Percentiles rank a stretch among this genome's conserved stretches.
Evolutionary conservation across 2,888 invertebrate genomes (phyloP).

Genomic region (Norana najaformis): DNA sequence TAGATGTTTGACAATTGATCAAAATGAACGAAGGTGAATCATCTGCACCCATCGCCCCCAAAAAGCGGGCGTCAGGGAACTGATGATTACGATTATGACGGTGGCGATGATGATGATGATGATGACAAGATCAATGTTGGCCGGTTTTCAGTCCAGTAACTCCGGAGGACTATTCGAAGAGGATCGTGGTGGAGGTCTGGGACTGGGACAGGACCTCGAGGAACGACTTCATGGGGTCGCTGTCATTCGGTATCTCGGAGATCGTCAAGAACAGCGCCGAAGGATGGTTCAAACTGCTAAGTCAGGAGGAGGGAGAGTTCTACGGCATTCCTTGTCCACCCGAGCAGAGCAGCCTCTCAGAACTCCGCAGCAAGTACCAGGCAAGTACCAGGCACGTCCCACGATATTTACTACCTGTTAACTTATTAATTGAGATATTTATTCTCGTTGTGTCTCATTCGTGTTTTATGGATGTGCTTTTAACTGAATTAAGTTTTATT

Average conservation of each 20-base stretch:
- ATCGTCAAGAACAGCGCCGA: conserved; percentile 45
- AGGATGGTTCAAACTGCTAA: conserved; percentile 81
- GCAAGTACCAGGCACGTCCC: conserved; percentile 43
- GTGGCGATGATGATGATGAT: conserved; percentile 30
- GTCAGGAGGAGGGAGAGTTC: conserved; percentile 97
- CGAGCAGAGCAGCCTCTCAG: conserved; percentile 81
- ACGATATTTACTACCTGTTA: neutral
- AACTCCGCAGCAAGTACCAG: conserved; percentile 69
- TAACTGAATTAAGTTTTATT: neutral
- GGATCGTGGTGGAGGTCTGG: conserved; percentile 94
- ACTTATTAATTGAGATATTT: neutral
- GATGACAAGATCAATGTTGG: conserved; percentile 25
- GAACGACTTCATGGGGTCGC: conserved; percentile 98
- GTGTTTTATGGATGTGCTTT: neutral
- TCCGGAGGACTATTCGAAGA: conserved; percentile 87
- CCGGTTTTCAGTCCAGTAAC: conserved; percentile 34
- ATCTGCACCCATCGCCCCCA: too few relatives aligned
- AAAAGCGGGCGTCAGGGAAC: too few relatives aligned
- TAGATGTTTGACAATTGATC: too few relatives aligned
- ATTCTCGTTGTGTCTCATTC: neutral
- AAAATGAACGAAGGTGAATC: too few relatives aligned
- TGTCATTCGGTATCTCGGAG: conserved; percentile 80
- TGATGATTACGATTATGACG: neutral
- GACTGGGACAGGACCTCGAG: conserved; percentile 99
- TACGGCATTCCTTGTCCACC: conserved; percentile 98